These are phyloP conservation scores for Microcebus griseorufus DNA, from an alignment of 2,113 vertebrate species.

Conservation along the genomic window DNA sequence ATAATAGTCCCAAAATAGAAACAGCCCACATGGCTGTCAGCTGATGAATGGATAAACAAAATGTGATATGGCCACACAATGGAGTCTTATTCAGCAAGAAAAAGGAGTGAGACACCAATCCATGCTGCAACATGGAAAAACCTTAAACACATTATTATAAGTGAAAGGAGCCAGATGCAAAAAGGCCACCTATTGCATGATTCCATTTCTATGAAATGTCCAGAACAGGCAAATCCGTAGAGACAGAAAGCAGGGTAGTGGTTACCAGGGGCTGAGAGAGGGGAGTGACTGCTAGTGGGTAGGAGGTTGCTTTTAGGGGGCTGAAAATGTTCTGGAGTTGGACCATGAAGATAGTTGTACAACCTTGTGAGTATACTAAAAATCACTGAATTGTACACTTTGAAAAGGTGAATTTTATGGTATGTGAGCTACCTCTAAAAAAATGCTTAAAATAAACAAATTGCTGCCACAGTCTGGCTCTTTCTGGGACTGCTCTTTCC, in stretches of 20 bases:
- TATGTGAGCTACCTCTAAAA: neutral
- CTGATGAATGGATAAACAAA: neutral
- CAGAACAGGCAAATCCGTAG: neutral
- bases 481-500: neutral
- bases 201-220: neutral
- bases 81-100: neutral
- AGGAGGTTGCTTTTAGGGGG: neutral
- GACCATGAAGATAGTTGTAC: neutral
- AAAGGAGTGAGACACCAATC: neutral
- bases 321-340: neutral
- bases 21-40: neutral
- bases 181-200: neutral
- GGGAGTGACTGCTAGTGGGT: neutral
- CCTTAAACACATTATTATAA: neutral
- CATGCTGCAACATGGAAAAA: neutral
- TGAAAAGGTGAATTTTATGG: neutral
- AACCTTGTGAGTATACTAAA: neutral
- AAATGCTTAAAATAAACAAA: neutral
- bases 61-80: neutral
- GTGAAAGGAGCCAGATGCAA: neutral
- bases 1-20: neutral
- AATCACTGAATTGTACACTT: neutral
- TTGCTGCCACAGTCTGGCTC: neutral
- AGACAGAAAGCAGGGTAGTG: neutral
- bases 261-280: neutral